Base-by-base conservation (phyloP, 2,113 vertebrate species). In the Hystrix brachyura region DNA sequence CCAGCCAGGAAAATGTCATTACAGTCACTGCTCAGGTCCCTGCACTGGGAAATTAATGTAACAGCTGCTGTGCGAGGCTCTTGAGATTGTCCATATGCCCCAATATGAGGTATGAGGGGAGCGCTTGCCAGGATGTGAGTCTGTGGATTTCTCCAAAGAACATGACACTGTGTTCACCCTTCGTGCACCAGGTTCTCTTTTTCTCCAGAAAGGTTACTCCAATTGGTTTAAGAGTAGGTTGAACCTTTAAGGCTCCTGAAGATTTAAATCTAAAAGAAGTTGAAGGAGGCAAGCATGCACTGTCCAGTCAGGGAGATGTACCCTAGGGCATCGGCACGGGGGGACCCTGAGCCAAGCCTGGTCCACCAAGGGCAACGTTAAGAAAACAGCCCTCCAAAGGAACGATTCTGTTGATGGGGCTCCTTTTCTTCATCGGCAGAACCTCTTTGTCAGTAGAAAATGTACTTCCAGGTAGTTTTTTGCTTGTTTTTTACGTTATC, bases 1-100 rank as follows among this genome's bases (percentile, higher is more conserved):
- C 55, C 43, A 84, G 84, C 96, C 94, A 93, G 92, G 92, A 95
- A 97, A 96, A 94, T 94, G 87, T 93, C 92, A 94, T 34, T 85
- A 86, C 5, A 76, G 80, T 74, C 21, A 12, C 84, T 23, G 64
- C 81, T 81, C 76, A 34, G 87, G 95, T 79, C 71, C 64, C 84
- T 27, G 43, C 21, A 5, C 82, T 94, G 85, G 92, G 84, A 95
- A 95, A 64, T 81, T 11, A 0, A 65, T 72, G 29, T 53, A 92
- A 74, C 96, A 97, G 94, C 93, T 97, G 96, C 94, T 18, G 18
- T 51, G 21, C 21, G 64, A 87, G 60, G 78, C 90, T 74, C 78
- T 93, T 7, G 12, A 93, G 79, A 76, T 79, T 48, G 76, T 94
- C 90, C 93, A 80, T 78, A 89, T 69, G 94, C 65, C 87, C 74